Evolutionary conservation across 2,888 invertebrate genomes (phyloP).

Genomic region (Tetropium fuscum): DNA sequence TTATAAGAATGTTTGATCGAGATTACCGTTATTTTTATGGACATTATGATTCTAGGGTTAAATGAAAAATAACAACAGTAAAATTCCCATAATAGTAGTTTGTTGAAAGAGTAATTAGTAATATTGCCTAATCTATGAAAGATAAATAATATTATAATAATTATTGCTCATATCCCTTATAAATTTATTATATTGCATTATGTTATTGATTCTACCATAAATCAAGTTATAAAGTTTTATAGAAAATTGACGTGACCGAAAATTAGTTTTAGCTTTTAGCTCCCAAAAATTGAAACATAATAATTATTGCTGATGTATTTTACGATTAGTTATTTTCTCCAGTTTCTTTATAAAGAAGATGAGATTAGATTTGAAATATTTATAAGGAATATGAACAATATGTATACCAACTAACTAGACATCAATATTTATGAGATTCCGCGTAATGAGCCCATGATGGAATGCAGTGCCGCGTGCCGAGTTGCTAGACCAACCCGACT

Average conservation of each 20-base stretch:
- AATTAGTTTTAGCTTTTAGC: no score
- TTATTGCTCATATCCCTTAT: slow-evolving; percentile 25
- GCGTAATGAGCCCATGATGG: slow-evolving; percentile 20
- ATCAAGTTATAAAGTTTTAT: no score
- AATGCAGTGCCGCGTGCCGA: slow-evolving; percentile 31
- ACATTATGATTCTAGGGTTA: no score
- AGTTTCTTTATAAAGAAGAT: no score
- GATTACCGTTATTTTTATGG: no score
- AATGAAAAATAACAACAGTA: neutral
- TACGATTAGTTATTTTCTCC: no score
- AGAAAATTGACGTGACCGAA: no score
- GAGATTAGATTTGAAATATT: neutral
- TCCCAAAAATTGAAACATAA: no score
- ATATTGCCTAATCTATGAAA: slow-evolving; percentile 26
- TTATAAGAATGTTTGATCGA: no score
- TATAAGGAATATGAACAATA: slow-evolving; percentile 25
- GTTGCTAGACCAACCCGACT: slow-evolving; percentile 20
- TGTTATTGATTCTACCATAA: no score
- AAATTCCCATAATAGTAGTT: slow-evolving; percentile 19
- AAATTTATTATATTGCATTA: no score
- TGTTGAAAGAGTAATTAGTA: slow-evolving; percentile 14
- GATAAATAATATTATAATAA: slow-evolving; percentile 31
- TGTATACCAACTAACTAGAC: slow-evolving; percentile 18
- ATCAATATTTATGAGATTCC: slow-evolving; percentile 16
- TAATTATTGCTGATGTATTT: no score